Evolutionary conservation across 2,797 vertebrate species (phyloP).

Genomic region (Myotis myotis): DNA sequence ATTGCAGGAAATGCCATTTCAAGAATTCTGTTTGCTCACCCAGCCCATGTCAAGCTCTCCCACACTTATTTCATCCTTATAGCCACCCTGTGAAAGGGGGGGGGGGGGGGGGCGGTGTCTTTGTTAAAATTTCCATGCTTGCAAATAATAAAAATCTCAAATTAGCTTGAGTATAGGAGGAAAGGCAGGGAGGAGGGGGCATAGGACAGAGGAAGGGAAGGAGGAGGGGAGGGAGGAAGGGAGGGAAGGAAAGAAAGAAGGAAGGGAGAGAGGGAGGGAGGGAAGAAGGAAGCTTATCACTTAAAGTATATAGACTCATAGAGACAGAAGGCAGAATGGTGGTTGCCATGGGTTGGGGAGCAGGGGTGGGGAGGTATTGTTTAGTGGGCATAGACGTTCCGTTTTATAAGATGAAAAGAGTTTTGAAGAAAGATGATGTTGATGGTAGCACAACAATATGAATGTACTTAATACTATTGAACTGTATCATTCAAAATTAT

Average conservation of each 20-base stretch:
- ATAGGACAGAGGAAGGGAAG: too few species aligned
- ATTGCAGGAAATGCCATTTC: not conserved
- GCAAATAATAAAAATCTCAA: not conserved
- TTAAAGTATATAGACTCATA: not conserved
- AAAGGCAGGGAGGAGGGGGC: not conserved
- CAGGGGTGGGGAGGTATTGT: not conserved
- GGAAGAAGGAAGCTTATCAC: not conserved
- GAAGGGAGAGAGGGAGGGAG: rapidly evolving
- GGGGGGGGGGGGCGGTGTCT: not conserved
- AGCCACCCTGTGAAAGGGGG: not conserved
- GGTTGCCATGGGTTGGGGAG: not conserved
- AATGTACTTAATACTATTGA: not conserved
- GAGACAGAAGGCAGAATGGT: not conserved
- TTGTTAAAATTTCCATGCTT: not conserved
- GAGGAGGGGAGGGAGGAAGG: rapidly evolving
- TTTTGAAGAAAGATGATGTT: not conserved
- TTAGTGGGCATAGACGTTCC: not conserved
- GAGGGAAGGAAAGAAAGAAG: too few species aligned
- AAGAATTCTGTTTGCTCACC: not conserved
- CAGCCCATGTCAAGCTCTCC: not conserved
- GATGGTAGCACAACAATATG: not conserved
- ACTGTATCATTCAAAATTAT: not conserved
- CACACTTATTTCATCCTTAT: not conserved
- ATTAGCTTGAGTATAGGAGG: not conserved
- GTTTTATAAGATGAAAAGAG: not conserved